Base-by-base conservation (phyloP, 2,113 vertebrate genomes). In the Spheniscus mendiculus region DNA sequence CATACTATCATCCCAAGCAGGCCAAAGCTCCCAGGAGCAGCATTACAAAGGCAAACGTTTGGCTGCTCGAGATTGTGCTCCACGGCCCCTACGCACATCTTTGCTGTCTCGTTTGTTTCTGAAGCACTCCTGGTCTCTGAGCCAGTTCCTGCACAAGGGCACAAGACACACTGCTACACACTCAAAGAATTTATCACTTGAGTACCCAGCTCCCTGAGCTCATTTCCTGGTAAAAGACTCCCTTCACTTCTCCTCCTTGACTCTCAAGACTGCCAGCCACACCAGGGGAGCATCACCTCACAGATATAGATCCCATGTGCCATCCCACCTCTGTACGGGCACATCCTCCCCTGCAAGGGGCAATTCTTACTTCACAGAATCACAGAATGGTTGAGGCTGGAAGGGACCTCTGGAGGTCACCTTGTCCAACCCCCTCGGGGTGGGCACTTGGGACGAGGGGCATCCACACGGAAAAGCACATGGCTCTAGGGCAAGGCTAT, bases 311-410 rank as follows among this genome's bases (percentile, higher is more conserved):
- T 26, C 8, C 21, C 69, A 19, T 2, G 11, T 32, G 47, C 50
- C 34, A 32, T 16, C 45, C 15, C 50, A 63, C 20, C 32, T 25
- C 47, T 4, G 0, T 10, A 9, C 1, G 0, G 2, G 27, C 34
- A 69, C 30, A 12, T 15, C 10, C 12, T 59, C 36, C 30, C 27
- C 11, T 32, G 19, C 0, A 32, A 77, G 29, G 5, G 11, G 12
- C 5, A 30, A 16, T 30, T 80, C 50, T 62, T 47, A 26, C 23
- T 30, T 56, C 67, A 71, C 1, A 69, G 56, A 34, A 47, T 45
- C 49, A 40, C 47, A 42, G 69, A 40, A 74, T 3, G 3, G 9
- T 21, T 53, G 52, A 76, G 62, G 19, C 38, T 69, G 27, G 58
- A 63, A 94, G 22, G 44, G 8, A 50, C 11, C 9, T 72, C 32